phyloP scores from a whole-genome alignment of 2,888 invertebrate genomes.

The Synanthedon formicaeformis region DNA sequence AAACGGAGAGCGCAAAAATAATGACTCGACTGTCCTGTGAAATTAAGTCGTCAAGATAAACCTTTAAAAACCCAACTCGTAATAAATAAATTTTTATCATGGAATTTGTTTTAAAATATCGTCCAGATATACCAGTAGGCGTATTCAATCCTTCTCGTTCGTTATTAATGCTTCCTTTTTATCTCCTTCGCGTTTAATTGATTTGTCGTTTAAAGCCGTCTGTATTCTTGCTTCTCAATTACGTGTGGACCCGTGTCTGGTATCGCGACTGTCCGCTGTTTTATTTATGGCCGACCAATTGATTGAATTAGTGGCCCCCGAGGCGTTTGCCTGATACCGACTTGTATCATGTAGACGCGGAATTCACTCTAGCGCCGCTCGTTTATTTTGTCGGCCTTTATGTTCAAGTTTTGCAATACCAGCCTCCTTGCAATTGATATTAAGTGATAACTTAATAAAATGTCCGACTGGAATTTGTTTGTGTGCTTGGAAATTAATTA shows the following conservation, averaged over 20 bases:
- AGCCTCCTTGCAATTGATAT: not conserved
- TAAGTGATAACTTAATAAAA: not conserved
- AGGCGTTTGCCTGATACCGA: constrained; percentile 50
- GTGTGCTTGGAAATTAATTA: too few species aligned
- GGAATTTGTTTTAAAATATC: constrained; percentile 27
- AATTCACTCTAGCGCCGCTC: constrained; percentile 43
- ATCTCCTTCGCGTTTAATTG: constrained; percentile 55
- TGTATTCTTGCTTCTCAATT: constrained; percentile 60
- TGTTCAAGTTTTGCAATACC: constrained; percentile 4
- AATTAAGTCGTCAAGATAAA: not conserved
- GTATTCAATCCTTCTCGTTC: constrained; percentile 33
- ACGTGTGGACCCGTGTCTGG: constrained; percentile 41
- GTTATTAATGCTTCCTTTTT: constrained; percentile 59
- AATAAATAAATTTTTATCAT: constrained; percentile 14
- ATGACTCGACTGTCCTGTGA: not conserved
- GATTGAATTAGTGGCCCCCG: constrained; percentile 66
- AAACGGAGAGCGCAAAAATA: not conserved
- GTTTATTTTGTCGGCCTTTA: constrained; percentile 30
- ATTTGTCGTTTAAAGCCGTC: constrained; percentile 58
- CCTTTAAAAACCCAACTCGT: not conserved
- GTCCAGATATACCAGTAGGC: constrained; percentile 9
- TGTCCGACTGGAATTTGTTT: too few species aligned
- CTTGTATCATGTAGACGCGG: constrained; percentile 37
- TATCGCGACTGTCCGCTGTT: constrained; percentile 53
- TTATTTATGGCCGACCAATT: constrained; percentile 64